Conservation (phyloP, 2,888 invertebrate genomes). For the Criorhina ranunculi region DNA sequence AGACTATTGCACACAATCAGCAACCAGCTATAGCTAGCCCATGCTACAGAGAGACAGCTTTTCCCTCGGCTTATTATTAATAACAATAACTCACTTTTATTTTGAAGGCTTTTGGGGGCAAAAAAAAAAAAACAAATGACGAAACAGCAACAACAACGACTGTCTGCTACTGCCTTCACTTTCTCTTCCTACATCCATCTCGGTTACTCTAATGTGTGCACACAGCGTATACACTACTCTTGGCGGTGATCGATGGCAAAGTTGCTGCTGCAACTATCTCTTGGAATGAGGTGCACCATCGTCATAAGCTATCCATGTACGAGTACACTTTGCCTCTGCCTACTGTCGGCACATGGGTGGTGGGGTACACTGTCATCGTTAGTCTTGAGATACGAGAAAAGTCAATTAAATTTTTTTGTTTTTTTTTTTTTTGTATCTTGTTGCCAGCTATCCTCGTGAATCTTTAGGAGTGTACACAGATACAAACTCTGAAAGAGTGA, state of each 20-base stretch:
- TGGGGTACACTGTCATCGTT: constrained; percentile 31
- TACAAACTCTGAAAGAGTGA: background rate
- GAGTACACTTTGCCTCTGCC: too few relatives aligned
- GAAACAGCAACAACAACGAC: constrained; percentile 20
- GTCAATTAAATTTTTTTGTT: constrained; percentile 49
- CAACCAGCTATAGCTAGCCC: background rate
- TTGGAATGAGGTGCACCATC: constrained; percentile 5
- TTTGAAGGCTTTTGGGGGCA: constrained; percentile 63
- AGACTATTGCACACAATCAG: background rate
- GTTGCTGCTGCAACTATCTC: constrained; percentile 56
- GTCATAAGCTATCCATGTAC: constrained; percentile 15
- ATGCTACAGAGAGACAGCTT: constrained; percentile 8
- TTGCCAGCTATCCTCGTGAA: background rate
- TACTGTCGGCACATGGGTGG: constrained; percentile 4
- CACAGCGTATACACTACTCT: background rate
- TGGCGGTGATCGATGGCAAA: constrained; percentile 52
- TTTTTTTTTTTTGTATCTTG: constrained; percentile 33
- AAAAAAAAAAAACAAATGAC: too few relatives aligned
- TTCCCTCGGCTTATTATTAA: constrained; percentile 59
- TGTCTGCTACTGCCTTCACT: constrained; percentile 60
- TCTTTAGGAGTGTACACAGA: background rate
- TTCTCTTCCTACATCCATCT: constrained; percentile 72
- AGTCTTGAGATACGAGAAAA: constrained; percentile 40
- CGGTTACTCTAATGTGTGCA: constrained; percentile 40
- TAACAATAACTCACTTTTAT: constrained; percentile 71